A percentile compares a stretch with the other conserved stretches of the same genome.
These are phyloP conservation scores for Scaptomyza tumidula DNA, from an alignment of 2,888 invertebrate genomes.

Conservation along the genomic window DNA sequence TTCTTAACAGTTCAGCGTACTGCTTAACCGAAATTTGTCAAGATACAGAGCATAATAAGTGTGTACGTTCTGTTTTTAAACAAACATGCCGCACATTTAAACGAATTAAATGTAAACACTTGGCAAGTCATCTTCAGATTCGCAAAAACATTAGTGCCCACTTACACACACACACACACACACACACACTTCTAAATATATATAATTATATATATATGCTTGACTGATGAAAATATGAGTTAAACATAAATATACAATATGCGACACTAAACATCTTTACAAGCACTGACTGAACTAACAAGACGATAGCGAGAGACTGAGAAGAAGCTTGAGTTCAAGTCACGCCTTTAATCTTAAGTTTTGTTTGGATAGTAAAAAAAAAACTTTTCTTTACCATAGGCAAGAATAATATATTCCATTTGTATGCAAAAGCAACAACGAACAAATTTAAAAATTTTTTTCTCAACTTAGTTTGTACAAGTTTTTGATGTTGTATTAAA, in stretches of 20 bases:
- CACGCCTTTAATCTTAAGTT: conserved; percentile 18
- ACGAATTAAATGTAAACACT: conserved; percentile 61
- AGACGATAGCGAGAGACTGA: not conserved
- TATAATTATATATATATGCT: not conserved
- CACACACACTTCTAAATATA: not conserved
- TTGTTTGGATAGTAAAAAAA: not conserved
- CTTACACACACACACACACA: not conserved
- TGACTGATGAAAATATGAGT: conserved; percentile 1
- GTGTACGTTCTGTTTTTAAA: conserved; percentile 5
- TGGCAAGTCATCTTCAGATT: conserved; percentile 21
- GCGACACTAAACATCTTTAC: conserved; percentile 17
- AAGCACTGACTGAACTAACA: conserved; percentile 8
- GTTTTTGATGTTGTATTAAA: conserved; percentile 15
- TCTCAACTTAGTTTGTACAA: conserved; percentile 11
- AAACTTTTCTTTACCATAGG: conserved; percentile 35
- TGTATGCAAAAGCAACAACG: conserved; percentile 50
- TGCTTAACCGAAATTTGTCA: too few species aligned
- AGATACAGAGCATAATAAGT: conserved; percentile 16
- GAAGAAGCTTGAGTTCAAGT: not conserved
- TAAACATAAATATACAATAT: conserved; percentile 21
- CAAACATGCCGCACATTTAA: conserved; percentile 53
- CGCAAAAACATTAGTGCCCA: conserved; percentile 31
- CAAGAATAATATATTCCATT: conserved; percentile 41
- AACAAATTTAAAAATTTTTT: conserved; percentile 37
- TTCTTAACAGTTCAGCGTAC: not conserved